Evolutionary conservation across 2,113 vertebrate genomes (phyloP).

Genomic region (Sterna hirundo): DNA sequence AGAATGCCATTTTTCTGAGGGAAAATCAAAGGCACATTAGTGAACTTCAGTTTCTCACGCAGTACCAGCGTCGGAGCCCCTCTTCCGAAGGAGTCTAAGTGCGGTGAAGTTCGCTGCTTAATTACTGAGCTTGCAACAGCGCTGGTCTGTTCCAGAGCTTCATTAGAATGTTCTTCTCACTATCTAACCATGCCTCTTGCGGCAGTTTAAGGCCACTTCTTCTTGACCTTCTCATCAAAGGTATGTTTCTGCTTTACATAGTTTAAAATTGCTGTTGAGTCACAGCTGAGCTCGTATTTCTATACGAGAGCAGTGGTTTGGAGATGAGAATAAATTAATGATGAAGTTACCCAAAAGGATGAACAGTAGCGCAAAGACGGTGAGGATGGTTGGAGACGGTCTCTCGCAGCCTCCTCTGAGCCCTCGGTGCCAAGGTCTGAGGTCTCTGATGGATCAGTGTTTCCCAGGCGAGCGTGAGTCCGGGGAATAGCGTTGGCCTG

Average conservation of each 20-base stretch:
- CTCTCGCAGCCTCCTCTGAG: background rate
- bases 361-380: background rate
- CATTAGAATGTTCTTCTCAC: background rate
- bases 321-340: background rate
- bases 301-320: background rate
- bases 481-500: no score
- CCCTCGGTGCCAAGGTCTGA: background rate
- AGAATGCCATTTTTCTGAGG: background rate
- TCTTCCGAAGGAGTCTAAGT: background rate
- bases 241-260: background rate
- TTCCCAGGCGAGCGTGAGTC: background rate
- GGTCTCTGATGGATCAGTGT: background rate
- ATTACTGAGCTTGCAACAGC: background rate
- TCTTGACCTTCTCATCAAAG: background rate
- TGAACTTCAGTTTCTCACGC: background rate
- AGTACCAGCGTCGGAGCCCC: background rate
- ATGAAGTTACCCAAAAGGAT: background rate
- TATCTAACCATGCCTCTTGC: background rate
- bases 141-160: background rate
- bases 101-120: background rate
- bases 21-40: background rate
- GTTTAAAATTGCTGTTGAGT: background rate
- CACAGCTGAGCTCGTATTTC: background rate
- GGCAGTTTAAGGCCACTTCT: background rate
- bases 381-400: fast-evolving